Evolutionary conservation across 2,113 vertebrate species (phyloP).

Genomic region (Rynchops niger): DNA sequence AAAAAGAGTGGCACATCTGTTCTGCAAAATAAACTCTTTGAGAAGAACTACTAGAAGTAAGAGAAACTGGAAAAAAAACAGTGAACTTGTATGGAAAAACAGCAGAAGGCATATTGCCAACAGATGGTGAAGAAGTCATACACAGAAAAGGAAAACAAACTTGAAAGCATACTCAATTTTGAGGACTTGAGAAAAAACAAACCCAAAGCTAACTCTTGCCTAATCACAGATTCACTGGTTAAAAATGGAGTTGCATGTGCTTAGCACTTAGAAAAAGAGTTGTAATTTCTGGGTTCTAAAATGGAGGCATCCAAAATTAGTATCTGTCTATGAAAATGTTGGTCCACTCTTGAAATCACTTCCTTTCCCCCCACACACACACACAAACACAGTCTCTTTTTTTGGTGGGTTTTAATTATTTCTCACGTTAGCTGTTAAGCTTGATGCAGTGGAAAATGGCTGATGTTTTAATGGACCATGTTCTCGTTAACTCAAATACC

Average conservation of each 20-base stretch:
- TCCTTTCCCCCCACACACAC: background rate
- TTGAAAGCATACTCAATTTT: conserved; percentile 30
- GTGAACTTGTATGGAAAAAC: background rate
- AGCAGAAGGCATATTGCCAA: conserved; percentile 53
- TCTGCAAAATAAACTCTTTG: background rate
- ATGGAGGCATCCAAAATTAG: conserved; percentile 41
- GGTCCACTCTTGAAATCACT: conserved; percentile 6
- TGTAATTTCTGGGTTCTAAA: conserved; percentile 42
- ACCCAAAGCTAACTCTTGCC: background rate
- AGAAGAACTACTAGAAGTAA: background rate
- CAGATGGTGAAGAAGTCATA: conserved; percentile 34
- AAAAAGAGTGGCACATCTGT: background rate
- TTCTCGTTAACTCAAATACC: background rate
- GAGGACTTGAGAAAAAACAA: background rate
- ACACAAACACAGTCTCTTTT: background rate
- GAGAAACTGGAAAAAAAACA: background rate
- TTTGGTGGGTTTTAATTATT: background rate
- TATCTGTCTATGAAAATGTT: background rate
- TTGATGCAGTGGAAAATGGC: background rate
- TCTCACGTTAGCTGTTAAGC: background rate
- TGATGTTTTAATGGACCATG: background rate
- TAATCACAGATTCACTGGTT: conserved; percentile 5
- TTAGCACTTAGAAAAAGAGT: background rate
- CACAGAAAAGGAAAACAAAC: conserved; percentile 50
- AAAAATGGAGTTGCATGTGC: conserved; percentile 10